These are phyloP conservation scores for Porites rus DNA, from an alignment of 92 coral and sea anemone species.

Conservation along the genomic window DNA sequence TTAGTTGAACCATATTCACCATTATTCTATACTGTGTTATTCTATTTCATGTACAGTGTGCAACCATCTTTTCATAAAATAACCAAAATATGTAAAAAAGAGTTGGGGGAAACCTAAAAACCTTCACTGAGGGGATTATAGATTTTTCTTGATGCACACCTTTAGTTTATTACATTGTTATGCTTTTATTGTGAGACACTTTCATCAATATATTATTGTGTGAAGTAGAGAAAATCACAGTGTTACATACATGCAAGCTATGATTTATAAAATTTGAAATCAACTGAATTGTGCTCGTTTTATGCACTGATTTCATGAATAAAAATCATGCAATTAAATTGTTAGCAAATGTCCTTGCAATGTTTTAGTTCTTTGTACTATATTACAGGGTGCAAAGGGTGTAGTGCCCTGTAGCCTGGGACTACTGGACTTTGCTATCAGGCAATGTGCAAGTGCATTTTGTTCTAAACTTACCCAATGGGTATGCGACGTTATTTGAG, in stretches of 20 bases:
- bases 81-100: neutral
- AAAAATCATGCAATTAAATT: constrained; percentile 8
- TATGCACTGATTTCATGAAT: neutral
- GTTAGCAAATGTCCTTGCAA: constrained; percentile 18
- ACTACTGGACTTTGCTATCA: too few relatives aligned
- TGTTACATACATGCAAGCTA: constrained; percentile 22
- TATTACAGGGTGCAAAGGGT: neutral
- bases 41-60: constrained; percentile 26
- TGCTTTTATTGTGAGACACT: neutral
- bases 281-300: constrained; percentile 12
- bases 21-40: constrained; percentile 11
- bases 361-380: constrained; percentile 19
- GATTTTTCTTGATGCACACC: constrained; percentile 28
- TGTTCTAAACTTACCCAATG: constrained; percentile 10
- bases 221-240: constrained; percentile 29
- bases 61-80: constrained; percentile 27
- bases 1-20: constrained; percentile 30
- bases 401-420: too few relatives aligned
- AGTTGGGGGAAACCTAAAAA: constrained; percentile 26
- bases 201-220: constrained; percentile 26
- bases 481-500: neutral
- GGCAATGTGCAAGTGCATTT: neutral
- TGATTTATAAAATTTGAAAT: constrained; percentile 24
- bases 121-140: constrained; percentile 22
- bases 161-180: constrained; percentile 20